These are phyloP conservation scores for Drosophila niveifrons DNA, from an alignment of 2,888 invertebrate species.

Conservation along the genomic window DNA sequence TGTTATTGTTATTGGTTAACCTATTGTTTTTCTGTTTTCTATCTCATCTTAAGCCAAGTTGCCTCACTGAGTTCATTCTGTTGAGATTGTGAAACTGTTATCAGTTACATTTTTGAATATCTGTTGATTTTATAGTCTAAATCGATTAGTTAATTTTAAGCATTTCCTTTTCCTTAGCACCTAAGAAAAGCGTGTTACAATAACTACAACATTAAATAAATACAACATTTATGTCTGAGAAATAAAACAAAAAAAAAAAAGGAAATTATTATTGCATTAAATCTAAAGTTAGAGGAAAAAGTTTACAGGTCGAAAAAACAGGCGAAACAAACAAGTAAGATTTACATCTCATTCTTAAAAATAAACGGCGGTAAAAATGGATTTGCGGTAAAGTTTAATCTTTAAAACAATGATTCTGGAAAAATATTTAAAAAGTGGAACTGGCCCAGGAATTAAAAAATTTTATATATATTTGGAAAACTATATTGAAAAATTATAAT, in stretches of 20 bases:
- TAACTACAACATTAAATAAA: conserved; percentile 69
- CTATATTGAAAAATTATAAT: too few relatives aligned
- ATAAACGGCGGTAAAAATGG: too few relatives aligned
- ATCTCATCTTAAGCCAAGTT: conserved; percentile 32
- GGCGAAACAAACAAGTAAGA: neutral
- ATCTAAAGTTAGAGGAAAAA: neutral
- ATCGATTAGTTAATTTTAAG: conserved; percentile 20
- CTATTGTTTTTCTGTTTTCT: neutral
- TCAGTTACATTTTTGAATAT: neutral
- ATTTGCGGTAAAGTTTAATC: too few relatives aligned
- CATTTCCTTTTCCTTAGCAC: conserved; percentile 52
- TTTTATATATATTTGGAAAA: too few relatives aligned
- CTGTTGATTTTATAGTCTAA: conserved; percentile 21
- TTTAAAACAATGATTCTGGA: too few relatives aligned
- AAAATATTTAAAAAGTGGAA: too few relatives aligned
- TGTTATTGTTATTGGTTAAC: conserved; percentile 32
- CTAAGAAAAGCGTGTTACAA: conserved; percentile 73
- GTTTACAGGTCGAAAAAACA: neutral
- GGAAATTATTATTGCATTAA: neutral
- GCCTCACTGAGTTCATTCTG: conserved; percentile 40
- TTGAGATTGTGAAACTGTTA: conserved; percentile 27
- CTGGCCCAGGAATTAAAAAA: too few relatives aligned
- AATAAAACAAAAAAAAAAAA: conserved; percentile 2
- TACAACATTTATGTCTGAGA: conserved; percentile 51
- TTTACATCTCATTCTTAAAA: too few relatives aligned